Evolutionary conservation across 2,113 vertebrate species (phyloP), one percentile per base, ranked within the genome.

Genomic region (Anoplopoma fimbria): DNA sequence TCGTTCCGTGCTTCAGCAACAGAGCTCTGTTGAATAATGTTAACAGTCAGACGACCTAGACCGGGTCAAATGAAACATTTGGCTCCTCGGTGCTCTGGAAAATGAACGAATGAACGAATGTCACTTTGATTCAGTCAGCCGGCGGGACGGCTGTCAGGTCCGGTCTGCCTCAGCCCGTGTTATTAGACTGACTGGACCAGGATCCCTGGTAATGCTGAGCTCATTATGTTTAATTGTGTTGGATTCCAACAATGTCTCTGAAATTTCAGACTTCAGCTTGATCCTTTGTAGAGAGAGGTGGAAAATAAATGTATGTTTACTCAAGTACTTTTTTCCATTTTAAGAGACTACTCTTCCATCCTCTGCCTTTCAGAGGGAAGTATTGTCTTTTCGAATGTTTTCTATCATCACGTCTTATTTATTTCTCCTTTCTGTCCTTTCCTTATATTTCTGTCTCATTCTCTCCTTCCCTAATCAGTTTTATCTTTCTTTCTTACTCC

Each of bases 221-320:
- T 88, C 77, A 75, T 91, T 90, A 89, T 42, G 55, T 84, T 69
- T 67, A 77, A 90, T 83, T 82, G 77, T 70, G 58, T 47, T 72
- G 60, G 79, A 84, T 81, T 65, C 12, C 31, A 82, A 84, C 83
- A 77, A 62, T 73, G 82, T 79, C 74, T 38, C 70, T 69, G 85
- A 85, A 77, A 85, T 82, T 80, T 87, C 42, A 79, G 70, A 53
- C 27, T 45, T n/a, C 8, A 40, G 64, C 68, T 60, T 42, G 21
- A 58, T 47, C 51, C 47, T 1, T n/a, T 23, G 45, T 2, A 40
- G 38, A 58, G 23, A 27, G 63, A 55, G 36, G 53, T 15, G 12
- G 70, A 61, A 15, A 45, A 27, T n/a, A n/a, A 33, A 33, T 19
- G 4, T 17, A 6, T 49, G 15, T 45, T 74, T 33, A n/a, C 57